A percentile compares a stretch with the other conserved stretches of the same genome.
Conservation (phyloP, 1,140 invertebrate genomes). For the Matsumurasca onukii region DNA sequence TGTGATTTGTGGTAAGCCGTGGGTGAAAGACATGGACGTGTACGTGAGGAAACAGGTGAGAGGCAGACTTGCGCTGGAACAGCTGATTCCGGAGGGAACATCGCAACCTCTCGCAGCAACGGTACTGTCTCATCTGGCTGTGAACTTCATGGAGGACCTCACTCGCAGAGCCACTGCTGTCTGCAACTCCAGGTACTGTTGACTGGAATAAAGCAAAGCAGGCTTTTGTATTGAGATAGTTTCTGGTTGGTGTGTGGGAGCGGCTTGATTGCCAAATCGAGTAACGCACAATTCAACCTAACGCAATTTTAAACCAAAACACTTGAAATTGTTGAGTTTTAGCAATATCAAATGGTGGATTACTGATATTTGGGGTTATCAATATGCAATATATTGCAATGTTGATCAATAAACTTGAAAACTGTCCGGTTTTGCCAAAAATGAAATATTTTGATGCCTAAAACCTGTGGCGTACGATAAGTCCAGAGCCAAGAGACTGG, state of each 20-base stretch:
- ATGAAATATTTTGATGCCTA: not conserved
- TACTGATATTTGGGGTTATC: not conserved
- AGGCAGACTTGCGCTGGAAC: not conserved
- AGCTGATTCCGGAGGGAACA: not conserved
- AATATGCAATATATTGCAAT: not conserved
- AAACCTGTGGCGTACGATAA: not conserved
- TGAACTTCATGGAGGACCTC: not conserved
- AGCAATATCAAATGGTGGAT: too few relatives aligned
- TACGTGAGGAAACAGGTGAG: not conserved
- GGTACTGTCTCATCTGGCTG: not conserved
- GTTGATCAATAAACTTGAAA: not conserved
- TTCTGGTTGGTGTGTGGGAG: not conserved
- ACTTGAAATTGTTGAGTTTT: too few relatives aligned
- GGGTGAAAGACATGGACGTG: not conserved
- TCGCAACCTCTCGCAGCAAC: not conserved
- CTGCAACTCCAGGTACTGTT: not conserved
- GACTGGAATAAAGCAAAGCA: too few relatives aligned
- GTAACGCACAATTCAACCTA: too few relatives aligned
- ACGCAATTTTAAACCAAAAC: too few relatives aligned
- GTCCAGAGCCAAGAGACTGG: not conserved
- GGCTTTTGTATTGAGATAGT: too few relatives aligned
- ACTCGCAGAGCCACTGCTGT: not conserved
- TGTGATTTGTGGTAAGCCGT: not conserved
- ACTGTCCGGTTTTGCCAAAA: not conserved
- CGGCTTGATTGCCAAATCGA: not conserved